phyloP scores from a whole-genome alignment of 2,888 invertebrate genomes.

The Hyposoter dolosus region DNA sequence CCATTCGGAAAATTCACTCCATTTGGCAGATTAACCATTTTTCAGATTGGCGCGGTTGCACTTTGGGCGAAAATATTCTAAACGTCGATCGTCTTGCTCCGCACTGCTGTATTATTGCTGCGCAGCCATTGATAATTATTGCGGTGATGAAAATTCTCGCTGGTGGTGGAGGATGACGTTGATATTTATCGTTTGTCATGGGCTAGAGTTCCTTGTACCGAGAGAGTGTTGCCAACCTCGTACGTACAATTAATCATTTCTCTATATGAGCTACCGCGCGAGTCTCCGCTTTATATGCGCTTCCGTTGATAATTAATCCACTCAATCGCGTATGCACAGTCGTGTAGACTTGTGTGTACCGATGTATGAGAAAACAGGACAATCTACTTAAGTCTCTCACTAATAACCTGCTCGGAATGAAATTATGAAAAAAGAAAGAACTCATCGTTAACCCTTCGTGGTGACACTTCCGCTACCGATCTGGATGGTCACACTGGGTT shows the following conservation, averaged over 20 bases:
- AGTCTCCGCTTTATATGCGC: slow-evolving; percentile 17
- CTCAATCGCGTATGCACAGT: not conserved
- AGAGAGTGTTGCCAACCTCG: too few species aligned
- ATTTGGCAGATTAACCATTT: slow-evolving; percentile 3
- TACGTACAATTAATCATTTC: slow-evolving; percentile 65
- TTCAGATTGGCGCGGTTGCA: slow-evolving; percentile 14
- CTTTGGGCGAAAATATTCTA: not conserved
- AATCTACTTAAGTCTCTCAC: slow-evolving; percentile 62
- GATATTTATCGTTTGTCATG: slow-evolving; percentile 25
- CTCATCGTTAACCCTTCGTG: too few species aligned
- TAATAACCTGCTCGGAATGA: slow-evolving; percentile 37
- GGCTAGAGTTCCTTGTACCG: slow-evolving; percentile 32
- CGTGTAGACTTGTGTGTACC: not conserved
- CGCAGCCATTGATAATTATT: too few species aligned
- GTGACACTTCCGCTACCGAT: too few species aligned
- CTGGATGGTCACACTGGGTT: too few species aligned
- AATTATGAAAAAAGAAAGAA: too few species aligned
- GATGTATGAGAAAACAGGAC: slow-evolving; percentile 45
- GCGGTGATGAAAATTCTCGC: slow-evolving; percentile 8
- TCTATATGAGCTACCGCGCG: not conserved
- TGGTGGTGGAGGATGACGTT: not conserved
- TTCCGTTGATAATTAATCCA: slow-evolving; percentile 56
- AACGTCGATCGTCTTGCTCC: too few species aligned
- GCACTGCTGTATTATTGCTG: too few species aligned
- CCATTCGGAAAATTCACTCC: not conserved